These are phyloP conservation scores for Eupeodes corollae DNA, from an alignment of 1,140 invertebrate species.

Conservation along the genomic window DNA sequence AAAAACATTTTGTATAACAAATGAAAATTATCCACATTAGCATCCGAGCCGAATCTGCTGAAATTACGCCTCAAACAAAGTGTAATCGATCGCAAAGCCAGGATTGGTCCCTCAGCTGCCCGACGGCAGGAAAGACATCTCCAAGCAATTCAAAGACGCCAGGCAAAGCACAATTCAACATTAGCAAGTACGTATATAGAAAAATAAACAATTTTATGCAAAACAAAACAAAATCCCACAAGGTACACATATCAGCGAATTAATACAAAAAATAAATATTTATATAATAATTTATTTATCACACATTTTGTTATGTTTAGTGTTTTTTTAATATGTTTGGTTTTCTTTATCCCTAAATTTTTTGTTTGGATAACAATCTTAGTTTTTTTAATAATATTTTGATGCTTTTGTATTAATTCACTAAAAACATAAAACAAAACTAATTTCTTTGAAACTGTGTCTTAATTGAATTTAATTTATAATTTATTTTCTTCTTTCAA, in stretches of 20 bases:
- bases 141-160: slow-evolving; percentile 54
- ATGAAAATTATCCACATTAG: slow-evolving; percentile 43
- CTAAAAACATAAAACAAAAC: slow-evolving; percentile 1
- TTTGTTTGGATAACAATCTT: slow-evolving; percentile 4
- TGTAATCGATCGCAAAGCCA: slow-evolving; percentile 75
- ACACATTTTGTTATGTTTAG: slow-evolving; percentile 1
- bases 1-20: too few relatives aligned
- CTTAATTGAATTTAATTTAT: background rate
- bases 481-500: slow-evolving; percentile 2
- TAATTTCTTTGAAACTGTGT: background rate
- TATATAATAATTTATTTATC: background rate
- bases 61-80: slow-evolving; percentile 94
- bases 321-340: slow-evolving; percentile 1
- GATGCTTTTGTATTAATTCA: slow-evolving; percentile 6
- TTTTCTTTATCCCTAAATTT: slow-evolving; percentile 12
- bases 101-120: slow-evolving; percentile 68
- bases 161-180: slow-evolving; percentile 55
- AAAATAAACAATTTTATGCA: slow-evolving; percentile 6
- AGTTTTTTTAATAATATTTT: slow-evolving; percentile 1
- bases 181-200: slow-evolving; percentile 59
- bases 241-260: background rate
- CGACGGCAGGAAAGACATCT: slow-evolving; percentile 67
- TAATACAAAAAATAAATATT: background rate
- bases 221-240: slow-evolving; percentile 2
- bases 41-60: slow-evolving; percentile 93